Conservation (phyloP, 2,888 invertebrate genomes). For the Cephus pulcher region DNA sequence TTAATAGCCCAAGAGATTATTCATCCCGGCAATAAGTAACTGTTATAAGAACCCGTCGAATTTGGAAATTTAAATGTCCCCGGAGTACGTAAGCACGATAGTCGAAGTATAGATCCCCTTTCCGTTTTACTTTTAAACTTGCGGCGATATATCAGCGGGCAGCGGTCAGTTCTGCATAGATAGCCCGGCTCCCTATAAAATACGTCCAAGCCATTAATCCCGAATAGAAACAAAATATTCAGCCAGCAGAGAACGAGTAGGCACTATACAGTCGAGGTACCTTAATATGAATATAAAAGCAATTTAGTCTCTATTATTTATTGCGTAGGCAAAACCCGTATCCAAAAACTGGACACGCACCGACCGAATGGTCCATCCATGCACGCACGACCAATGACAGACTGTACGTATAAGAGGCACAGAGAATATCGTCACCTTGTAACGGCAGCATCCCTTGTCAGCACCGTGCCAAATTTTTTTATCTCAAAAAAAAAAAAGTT, state of each 20-base stretch:
- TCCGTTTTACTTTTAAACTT: conserved; percentile 62
- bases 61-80: conserved; percentile 57
- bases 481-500: not conserved
- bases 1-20: not conserved
- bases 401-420: not conserved
- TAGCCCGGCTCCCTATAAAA: conserved; percentile 58
- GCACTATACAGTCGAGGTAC: conserved; percentile 28
- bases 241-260: conserved; percentile 42
- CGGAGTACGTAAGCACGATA: conserved; percentile 30
- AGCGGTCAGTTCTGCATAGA: conserved; percentile 55
- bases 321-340: conserved; percentile 38
- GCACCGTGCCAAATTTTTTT: not conserved
- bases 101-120: conserved; percentile 11
- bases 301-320: conserved; percentile 62
- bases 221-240: conserved; percentile 64
- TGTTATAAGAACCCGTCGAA: conserved; percentile 30
- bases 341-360: conserved; percentile 29
- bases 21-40: not conserved
- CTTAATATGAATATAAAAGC: conserved; percentile 66
- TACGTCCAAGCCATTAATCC: conserved; percentile 66
- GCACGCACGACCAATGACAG: conserved; percentile 1
- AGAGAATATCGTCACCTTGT: not conserved
- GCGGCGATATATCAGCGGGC: conserved; percentile 59
- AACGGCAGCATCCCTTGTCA: not conserved
- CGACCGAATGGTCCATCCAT: not conserved